These are phyloP conservation scores for Onychomys torridus DNA, from an alignment of 2,797 vertebrate genomes.

Conservation along the genomic window DNA sequence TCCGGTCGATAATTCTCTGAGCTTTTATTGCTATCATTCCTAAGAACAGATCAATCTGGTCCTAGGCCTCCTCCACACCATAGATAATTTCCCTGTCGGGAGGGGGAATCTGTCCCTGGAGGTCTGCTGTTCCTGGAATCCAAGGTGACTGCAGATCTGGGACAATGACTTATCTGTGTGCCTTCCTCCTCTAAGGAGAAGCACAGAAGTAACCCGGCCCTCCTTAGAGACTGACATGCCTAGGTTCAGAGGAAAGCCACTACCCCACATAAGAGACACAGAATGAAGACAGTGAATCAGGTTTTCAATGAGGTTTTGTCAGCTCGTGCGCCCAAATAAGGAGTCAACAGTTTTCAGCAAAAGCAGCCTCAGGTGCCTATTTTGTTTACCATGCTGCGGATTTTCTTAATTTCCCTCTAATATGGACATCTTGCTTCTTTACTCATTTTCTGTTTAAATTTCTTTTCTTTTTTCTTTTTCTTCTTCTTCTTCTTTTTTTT, in stretches of 20 bases:
- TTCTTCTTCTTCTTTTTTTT: not conserved
- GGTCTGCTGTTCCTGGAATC: not conserved
- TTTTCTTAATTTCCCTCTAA: not conserved
- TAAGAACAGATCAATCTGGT: not conserved
- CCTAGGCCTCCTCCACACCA: not conserved
- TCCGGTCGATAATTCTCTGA: not conserved
- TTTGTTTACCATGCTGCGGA: not conserved
- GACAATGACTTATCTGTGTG: not conserved
- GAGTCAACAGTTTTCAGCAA: not conserved
- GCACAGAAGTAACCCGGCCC: not conserved
- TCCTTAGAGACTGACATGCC: not conserved
- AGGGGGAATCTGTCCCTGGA: not conserved
- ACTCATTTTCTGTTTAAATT: not conserved
- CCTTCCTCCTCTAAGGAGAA: not conserved
- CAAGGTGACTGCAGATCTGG: not conserved
- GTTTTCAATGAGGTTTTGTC: not conserved
- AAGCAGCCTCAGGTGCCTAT: not conserved
- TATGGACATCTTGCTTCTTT: not conserved
- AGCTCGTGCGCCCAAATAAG: not conserved
- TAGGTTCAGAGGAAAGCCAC: not conserved
- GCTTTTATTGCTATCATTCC: not conserved
- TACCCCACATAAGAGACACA: not conserved
- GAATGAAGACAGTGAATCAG: not conserved
- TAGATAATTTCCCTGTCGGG: not conserved
- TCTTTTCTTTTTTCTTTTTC: not conserved